Evolutionary conservation across 2,113 vertebrate genomes (phyloP).

Genomic region (Nycticorax nycticorax): DNA sequence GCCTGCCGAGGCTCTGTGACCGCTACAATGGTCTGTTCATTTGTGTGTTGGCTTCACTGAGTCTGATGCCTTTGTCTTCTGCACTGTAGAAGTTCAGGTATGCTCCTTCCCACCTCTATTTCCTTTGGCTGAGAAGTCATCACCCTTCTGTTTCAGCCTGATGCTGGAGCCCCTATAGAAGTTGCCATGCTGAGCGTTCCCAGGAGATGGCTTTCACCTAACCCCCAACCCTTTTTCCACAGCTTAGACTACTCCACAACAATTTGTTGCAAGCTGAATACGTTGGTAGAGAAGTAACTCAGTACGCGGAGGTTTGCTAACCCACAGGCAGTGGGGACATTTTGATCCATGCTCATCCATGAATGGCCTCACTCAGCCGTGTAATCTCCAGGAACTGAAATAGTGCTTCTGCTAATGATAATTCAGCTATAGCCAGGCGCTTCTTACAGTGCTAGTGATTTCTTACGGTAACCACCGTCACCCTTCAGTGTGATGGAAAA

Average conservation of each 20-base stretch:
- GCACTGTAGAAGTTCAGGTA: not conserved
- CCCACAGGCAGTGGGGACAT: not conserved
- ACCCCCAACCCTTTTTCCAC: not conserved
- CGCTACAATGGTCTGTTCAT: fast-evolving
- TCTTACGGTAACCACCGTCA: fast-evolving
- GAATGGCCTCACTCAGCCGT: not conserved
- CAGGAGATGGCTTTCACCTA: not conserved
- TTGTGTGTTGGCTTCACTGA: not conserved
- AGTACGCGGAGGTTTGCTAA: not conserved
- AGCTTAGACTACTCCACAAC: not conserved
- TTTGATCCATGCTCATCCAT: not conserved
- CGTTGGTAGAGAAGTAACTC: not conserved
- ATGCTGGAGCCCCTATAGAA: fast-evolving
- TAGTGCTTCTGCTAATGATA: not conserved
- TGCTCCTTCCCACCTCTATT: not conserved
- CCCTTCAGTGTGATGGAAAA: not conserved
- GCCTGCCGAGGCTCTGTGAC: not conserved
- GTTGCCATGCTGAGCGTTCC: not conserved
- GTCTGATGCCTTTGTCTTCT: not conserved
- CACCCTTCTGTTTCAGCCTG: not conserved
- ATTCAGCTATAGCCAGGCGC: not conserved
- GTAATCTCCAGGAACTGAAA: not conserved
- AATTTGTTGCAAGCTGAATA: not conserved
- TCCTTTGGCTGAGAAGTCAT: not conserved
- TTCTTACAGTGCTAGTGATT: not conserved